Evolutionary conservation across 2,797 vertebrate genomes (phyloP), one percentile per base, ranked within the genome.

Genomic region (Sebastes jordani): DNA sequence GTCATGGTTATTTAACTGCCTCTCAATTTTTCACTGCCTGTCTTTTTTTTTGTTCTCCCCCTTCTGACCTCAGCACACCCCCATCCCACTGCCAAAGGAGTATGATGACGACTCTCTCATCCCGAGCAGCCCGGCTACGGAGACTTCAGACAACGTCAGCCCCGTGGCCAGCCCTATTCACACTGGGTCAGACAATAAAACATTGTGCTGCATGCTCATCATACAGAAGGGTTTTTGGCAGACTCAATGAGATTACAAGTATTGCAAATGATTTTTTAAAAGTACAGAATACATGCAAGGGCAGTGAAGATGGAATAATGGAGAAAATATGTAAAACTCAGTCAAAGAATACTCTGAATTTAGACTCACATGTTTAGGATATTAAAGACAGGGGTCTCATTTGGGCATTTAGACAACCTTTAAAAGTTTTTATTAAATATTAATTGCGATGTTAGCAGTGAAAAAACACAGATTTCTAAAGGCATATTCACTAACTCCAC

Each of bases 141-240:
- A 99, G 94, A 99, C 98, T n/a, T 99, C 98, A 0, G 98, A 99
- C 84, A 99, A 99, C 80, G 98, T 99, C 95, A 99, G 98, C 92
- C 98, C 98, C 0, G 97, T 99, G 90, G 98, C 98, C 89, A 99
- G 98, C 84, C 98, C 98, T 0, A 98, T 99, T 76, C 98, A 99
- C 93, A 99, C 98, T 49, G 98, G 98, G 98, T 99, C 87, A 97
- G 97, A 38, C 32, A 16, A 74, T 81, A 14, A 64, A n/a, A 34
- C 9, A 22, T n/a, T 36, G 7, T 61, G 11, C n/a, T 68, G 13
- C 2, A 22, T 29, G 5, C 66, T 36, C 32, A 1, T 22, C 14
- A 29, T 73, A 22, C 76, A 29, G 52, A 66, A 10, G n/a, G 7
- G 20, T 4, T 23, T 42, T 29, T 30, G 7, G 18, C 61, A 64